These are phyloP conservation scores for Spodoptera exigua DNA, from an alignment of 2,888 invertebrate species.

Conservation along the genomic window DNA sequence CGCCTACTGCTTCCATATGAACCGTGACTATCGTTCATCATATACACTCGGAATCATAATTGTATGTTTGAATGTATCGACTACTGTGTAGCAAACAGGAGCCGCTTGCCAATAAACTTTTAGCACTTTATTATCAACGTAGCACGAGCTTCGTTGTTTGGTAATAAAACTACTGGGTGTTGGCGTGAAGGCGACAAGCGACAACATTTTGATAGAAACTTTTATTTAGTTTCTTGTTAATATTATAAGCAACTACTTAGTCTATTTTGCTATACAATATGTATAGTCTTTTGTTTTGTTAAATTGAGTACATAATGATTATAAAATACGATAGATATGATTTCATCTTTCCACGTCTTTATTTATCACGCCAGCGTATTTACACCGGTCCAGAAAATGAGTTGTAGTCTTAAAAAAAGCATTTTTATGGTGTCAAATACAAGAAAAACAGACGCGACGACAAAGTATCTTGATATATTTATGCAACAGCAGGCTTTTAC, in stretches of 20 bases:
- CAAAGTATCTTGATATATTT: conserved; percentile 43
- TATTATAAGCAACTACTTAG: no score
- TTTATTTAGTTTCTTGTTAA: no score
- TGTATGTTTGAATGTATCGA: conserved; percentile 26
- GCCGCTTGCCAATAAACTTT: conserved; percentile 36
- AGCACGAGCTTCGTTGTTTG: conserved; percentile 9
- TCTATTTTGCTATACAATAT: no score
- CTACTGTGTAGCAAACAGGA: conserved; percentile 31
- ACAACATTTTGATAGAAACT: no score
- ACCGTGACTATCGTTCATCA: conserved; percentile 46
- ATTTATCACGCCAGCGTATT: no score
- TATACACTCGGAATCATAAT: conserved; percentile 35
- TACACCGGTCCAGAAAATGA: background rate
- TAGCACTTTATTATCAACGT: conserved; percentile 20
- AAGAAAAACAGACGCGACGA: conserved; percentile 42
- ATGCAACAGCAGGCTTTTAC: conserved; percentile 34
- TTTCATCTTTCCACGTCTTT: no score
- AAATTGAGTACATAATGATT: no score
- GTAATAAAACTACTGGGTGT: conserved; percentile 5
- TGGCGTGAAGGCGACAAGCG: no score
- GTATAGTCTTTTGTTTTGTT: no score
- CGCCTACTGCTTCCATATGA: conserved; percentile 18
- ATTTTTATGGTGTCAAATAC: conserved; percentile 23
- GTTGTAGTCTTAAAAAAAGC: conserved; percentile 14
- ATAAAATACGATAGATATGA: no score